Percentiles rank a stretch among this genome's conserved stretches.
Evolutionary conservation across 2,113 vertebrate genomes (phyloP).

Genomic region (Gobio gobio): DNA sequence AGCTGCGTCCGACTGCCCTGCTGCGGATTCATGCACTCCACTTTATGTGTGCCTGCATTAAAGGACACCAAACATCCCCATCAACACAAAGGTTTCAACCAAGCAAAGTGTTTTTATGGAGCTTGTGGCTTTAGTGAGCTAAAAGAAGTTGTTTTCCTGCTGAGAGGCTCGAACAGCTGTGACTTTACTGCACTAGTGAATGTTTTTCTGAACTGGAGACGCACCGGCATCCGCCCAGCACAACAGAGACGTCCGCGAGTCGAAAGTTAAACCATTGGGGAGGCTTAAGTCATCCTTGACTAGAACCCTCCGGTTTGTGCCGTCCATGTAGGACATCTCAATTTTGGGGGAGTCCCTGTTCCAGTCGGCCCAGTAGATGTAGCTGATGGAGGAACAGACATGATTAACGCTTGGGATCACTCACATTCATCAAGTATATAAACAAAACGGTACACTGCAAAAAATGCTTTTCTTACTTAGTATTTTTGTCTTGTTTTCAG

Average conservation of each 20-base stretch:
- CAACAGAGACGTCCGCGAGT: conserved; percentile 81
- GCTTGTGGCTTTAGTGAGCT: neutral
- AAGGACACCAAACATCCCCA: neutral
- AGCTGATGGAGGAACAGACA: conserved; percentile 70
- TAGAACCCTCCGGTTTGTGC: conserved; percentile 83
- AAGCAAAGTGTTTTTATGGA: neutral
- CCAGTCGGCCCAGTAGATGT: conserved; percentile 95
- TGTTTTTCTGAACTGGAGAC: neutral
- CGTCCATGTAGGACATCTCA: conserved; percentile 93
- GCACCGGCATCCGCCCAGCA: conserved; percentile 97
- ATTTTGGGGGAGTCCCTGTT: conserved; percentile 92
- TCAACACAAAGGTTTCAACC: neutral
- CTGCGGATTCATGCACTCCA: conserved; percentile 88
- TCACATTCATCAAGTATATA: neutral
- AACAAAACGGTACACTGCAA: neutral
- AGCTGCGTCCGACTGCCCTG: conserved; percentile 75
- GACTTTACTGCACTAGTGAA: neutral
- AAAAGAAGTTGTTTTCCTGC: neutral
- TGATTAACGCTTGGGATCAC: neutral
- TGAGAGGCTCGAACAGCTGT: neutral
- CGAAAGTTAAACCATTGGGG: conserved; percentile 90
- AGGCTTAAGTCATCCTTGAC: conserved; percentile 85
- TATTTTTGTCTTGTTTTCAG: too few species aligned
- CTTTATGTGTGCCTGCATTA: conserved; percentile 80
- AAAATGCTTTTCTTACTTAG: too few species aligned